These are phyloP conservation scores for Gallirallus australis DNA, from an alignment of 2,797 vertebrate species.

Conservation along the genomic window DNA sequence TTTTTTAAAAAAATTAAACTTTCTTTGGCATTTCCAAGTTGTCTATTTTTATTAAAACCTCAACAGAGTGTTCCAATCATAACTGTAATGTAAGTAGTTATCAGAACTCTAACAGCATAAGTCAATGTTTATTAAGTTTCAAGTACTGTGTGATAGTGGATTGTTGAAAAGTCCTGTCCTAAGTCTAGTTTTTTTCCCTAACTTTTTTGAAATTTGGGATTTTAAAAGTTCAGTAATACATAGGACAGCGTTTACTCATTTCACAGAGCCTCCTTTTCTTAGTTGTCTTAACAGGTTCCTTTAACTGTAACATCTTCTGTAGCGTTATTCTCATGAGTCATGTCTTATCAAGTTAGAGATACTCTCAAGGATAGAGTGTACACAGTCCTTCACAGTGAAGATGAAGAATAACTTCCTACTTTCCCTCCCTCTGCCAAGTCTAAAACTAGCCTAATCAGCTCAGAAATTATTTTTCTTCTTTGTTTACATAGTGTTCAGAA, in stretches of 20 bases:
- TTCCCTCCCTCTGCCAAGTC: not conserved
- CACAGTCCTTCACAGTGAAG: not conserved
- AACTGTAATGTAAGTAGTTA: conserved; percentile 45
- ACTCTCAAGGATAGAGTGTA: not conserved
- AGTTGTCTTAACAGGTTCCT: not conserved
- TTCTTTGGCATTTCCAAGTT: conserved; percentile 3
- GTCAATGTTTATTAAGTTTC: conserved; percentile 39
- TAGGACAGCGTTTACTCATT: not conserved
- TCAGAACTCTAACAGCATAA: conserved; percentile 14
- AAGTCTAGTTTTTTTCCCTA: not conserved
- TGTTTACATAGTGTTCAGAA: not conserved
- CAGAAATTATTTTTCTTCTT: not conserved
- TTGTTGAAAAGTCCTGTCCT: not conserved
- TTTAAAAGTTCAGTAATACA: not conserved
- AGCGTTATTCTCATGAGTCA: not conserved
- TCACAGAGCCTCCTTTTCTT: not conserved
- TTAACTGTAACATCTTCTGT: not conserved
- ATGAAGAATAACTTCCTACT: not conserved
- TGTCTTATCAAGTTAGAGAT: not conserved
- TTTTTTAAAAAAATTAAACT: not conserved
- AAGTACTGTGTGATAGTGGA: not conserved
- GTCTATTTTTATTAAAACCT: conserved; percentile 31
- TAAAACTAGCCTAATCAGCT: not conserved
- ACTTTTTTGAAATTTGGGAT: not conserved
- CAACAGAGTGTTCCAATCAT: conserved; percentile 35